Evolutionary conservation across 2,888 invertebrate genomes (phyloP).

Genomic region (Spilosoma lubricipeda): DNA sequence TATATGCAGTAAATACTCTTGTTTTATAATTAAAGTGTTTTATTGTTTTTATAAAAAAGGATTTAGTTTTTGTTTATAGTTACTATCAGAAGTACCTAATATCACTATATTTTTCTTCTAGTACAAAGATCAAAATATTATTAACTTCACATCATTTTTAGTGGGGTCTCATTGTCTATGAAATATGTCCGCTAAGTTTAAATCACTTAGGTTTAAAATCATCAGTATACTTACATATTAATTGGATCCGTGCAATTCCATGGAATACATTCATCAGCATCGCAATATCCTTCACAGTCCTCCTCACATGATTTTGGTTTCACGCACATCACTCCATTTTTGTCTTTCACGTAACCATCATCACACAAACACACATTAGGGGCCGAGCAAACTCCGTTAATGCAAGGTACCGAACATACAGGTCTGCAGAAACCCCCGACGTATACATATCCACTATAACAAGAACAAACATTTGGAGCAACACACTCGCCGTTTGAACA

Average conservation of each 20-base stretch:
- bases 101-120: background rate
- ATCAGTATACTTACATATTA: constrained; percentile 33
- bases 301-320: constrained; percentile 36
- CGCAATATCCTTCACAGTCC: constrained; percentile 42
- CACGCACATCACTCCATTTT: constrained; percentile 29
- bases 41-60: background rate
- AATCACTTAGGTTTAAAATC: background rate
- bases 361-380: constrained; percentile 51
- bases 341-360: constrained; percentile 49
- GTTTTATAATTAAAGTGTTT: background rate
- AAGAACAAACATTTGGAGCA: constrained; percentile 36
- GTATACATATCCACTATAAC: constrained; percentile 35
- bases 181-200: background rate
- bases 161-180: background rate
- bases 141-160: background rate
- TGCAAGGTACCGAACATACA: constrained; percentile 34
- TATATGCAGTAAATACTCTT: background rate
- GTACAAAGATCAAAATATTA: background rate
- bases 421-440: constrained; percentile 37
- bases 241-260: constrained; percentile 36
- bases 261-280: constrained; percentile 32
- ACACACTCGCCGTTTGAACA: constrained; percentile 62
- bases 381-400: constrained; percentile 48
- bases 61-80: background rate
- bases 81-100: background rate